A percentile compares a stretch with the other conserved stretches of the same genome.
These are phyloP conservation scores for Eublepharis macularius DNA, from an alignment of 2,113 vertebrate genomes.

Conservation along the genomic window DNA sequence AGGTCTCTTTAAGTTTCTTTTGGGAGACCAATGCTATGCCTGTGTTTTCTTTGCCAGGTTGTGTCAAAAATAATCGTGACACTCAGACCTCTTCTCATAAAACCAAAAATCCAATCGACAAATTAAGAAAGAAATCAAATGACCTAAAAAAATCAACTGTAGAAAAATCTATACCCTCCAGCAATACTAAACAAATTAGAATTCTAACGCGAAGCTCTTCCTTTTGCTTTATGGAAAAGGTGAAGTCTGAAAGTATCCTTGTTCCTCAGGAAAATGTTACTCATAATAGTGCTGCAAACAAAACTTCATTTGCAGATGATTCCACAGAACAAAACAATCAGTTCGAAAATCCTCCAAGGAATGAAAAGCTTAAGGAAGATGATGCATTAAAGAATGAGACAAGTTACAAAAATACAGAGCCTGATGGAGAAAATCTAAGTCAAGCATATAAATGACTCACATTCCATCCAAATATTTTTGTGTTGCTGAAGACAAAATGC, in stretches of 20 bases:
- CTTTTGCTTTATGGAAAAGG: fast-evolving
- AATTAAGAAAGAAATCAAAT: conserved; percentile 16
- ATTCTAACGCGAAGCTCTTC: background rate
- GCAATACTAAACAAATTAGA: background rate
- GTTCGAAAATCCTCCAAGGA: background rate
- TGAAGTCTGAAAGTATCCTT: background rate
- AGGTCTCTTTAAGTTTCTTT: conserved; percentile 21
- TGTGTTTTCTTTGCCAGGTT: conserved; percentile 48
- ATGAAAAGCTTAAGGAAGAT: conserved; percentile 2
- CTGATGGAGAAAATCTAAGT: conserved; percentile 47
- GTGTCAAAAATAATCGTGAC: conserved; percentile 28
- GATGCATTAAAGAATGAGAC: background rate
- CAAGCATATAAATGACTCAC: conserved; percentile 3
- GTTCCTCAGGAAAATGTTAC: background rate
- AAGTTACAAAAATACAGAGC: conserved; percentile 29
- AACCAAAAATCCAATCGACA: conserved; percentile 9
- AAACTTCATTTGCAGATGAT: conserved; percentile 5
- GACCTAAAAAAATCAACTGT: background rate
- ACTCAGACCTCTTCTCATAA: background rate
- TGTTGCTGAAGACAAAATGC: conserved; percentile 34
- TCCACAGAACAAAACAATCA: background rate
- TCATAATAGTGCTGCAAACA: background rate
- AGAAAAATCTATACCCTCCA: conserved; percentile 1
- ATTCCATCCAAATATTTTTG: conserved; percentile 41
- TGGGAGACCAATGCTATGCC: background rate